A percentile compares a stretch with the other conserved stretches of the same genome.
phyloP scores from a whole-genome alignment of 2,888 invertebrate genomes.

The Cephus nigrinus region DNA sequence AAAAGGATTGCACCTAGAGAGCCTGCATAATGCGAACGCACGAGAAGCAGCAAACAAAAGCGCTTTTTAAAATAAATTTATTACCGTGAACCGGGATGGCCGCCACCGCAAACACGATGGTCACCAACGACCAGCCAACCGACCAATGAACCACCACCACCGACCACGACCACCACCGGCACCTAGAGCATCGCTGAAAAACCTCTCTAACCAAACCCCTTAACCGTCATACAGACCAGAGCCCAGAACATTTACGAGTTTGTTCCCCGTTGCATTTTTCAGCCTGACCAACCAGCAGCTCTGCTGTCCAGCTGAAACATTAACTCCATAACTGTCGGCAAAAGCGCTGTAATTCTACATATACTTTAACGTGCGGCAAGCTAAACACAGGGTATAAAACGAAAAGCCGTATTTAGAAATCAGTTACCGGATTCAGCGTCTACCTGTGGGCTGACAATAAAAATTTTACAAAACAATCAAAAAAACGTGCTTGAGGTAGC shows the following conservation, averaged over 20 bases:
- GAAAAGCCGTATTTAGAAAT: neutral
- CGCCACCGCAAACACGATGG: constrained; percentile 42
- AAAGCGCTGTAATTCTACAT: constrained; percentile 11
- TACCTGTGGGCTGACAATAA: no score
- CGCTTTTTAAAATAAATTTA: constrained; percentile 57
- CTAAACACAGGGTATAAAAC: neutral
- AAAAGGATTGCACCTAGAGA: neutral
- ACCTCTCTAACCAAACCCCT: constrained; percentile 9
- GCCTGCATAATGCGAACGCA: constrained; percentile 26
- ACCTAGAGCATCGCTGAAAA: neutral
- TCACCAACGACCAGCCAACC: constrained; percentile 24
- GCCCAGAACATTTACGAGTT: constrained; percentile 41
- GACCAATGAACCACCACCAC: neutral
- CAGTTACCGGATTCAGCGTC: neutral
- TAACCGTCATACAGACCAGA: constrained; percentile 15
- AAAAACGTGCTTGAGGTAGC: neutral
- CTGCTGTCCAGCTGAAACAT: constrained; percentile 11
- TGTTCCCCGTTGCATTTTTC: constrained; percentile 40
- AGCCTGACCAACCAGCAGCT: constrained; percentile 25
- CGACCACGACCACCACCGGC: constrained; percentile 20
- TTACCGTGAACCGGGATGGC: constrained; percentile 34
- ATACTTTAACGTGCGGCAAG: neutral
- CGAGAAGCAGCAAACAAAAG: constrained; percentile 41
- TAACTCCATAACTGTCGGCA: constrained; percentile 18
- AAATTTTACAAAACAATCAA: neutral